Evolutionary conservation across 2,888 invertebrate species (phyloP).

Genomic region (Helicoverpa assulta): DNA sequence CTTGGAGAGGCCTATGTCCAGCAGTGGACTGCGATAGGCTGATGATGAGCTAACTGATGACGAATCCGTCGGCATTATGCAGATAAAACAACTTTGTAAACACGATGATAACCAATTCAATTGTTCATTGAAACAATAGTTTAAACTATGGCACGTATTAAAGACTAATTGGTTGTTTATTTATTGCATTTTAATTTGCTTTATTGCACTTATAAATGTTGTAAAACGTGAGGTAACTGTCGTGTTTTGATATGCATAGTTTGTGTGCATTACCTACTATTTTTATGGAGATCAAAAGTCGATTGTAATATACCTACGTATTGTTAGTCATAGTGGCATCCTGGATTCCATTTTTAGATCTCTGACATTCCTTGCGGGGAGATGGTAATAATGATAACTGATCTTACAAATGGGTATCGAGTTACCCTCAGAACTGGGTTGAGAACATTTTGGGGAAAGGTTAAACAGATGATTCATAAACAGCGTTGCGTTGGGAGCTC

Average conservation of each 20-base stretch:
- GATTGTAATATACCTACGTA: background rate
- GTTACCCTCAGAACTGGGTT: too few species aligned
- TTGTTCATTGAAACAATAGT: conserved; percentile 50
- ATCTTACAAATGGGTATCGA: too few species aligned
- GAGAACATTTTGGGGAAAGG: too few species aligned
- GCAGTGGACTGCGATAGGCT: too few species aligned
- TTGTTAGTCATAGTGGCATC: background rate
- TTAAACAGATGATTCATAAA: too few species aligned
- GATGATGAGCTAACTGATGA: background rate
- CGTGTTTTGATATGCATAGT: conserved; percentile 4
- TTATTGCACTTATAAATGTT: conserved; percentile 12
- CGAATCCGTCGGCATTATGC: conserved; percentile 1
- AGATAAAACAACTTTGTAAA: conserved; percentile 25
- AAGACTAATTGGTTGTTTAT: conserved; percentile 33
- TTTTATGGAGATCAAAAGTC: background rate
- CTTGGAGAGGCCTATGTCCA: too few species aligned
- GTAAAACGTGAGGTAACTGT: conserved; percentile 24
- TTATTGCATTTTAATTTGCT: conserved; percentile 27
- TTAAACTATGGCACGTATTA: conserved; percentile 45
- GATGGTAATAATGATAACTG: too few species aligned
- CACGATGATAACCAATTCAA: conserved; percentile 44
- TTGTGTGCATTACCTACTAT: background rate
- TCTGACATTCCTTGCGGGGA: too few species aligned
- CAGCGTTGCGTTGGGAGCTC: too few species aligned
- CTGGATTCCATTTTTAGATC: too few species aligned